Evolutionary conservation across 1,140 invertebrate species (phyloP).

Genomic region (Harlomillsia oculata): DNA sequence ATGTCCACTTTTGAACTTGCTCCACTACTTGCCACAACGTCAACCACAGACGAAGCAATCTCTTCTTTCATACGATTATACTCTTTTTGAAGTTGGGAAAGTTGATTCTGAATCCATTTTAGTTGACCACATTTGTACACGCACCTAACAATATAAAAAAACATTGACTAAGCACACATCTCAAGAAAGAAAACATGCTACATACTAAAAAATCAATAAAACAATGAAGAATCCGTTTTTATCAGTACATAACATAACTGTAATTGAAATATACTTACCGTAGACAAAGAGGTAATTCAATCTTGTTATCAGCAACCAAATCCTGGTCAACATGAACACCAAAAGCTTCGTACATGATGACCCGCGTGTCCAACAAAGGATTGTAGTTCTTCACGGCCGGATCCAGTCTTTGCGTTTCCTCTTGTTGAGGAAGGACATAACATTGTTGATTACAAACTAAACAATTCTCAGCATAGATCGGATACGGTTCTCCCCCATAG

Average conservation of each 20-base stretch:
- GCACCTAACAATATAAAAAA: background rate
- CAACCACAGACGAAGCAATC: constrained; percentile 26
- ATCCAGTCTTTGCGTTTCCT: background rate
- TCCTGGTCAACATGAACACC: constrained; percentile 12
- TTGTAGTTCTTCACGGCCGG: background rate
- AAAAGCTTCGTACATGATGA: constrained; percentile 22
- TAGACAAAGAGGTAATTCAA: constrained; percentile 22
- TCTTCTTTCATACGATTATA: constrained; percentile 19
- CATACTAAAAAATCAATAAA: too few species aligned
- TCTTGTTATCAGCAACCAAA: constrained; percentile 1
- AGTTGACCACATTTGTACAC: constrained; percentile 21
- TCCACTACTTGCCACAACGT: constrained; percentile 16
- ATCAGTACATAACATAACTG: background rate
- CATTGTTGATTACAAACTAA: constrained; percentile 21
- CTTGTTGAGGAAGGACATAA: background rate
- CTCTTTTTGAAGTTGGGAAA: constrained; percentile 12
- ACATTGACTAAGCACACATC: too few species aligned
- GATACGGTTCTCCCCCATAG: background rate
- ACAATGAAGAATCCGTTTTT: background rate
- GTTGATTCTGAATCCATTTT: constrained; percentile 3
- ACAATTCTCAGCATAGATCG: constrained; percentile 21
- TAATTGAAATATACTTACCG: background rate
- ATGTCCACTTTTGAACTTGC: constrained; percentile 7
- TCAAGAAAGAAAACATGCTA: too few species aligned
- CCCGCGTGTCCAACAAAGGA: constrained; percentile 3